Conservation (phyloP, 2,888 invertebrate species). For the Callosobruchus maculatus region DNA sequence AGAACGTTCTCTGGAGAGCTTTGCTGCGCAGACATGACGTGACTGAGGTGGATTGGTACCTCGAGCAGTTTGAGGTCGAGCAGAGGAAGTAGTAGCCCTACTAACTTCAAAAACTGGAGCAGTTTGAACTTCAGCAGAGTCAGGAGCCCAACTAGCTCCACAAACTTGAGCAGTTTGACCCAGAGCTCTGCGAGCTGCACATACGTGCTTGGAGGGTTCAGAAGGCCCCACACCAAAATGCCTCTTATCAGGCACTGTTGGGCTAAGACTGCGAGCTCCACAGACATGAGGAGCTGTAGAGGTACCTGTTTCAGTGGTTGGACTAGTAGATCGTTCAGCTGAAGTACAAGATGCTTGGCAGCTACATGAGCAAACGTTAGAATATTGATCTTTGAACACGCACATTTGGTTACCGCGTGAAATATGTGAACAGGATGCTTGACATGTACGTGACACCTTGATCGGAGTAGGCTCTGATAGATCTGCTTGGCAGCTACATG, state of each 20-base stretch:
- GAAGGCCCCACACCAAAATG: not conserved
- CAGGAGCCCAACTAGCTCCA: not conserved
- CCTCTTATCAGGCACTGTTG: not conserved
- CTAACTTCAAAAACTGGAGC: not conserved
- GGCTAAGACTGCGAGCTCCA: not conserved
- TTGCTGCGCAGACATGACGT: not conserved
- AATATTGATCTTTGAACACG: not conserved
- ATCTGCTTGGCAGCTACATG: not conserved
- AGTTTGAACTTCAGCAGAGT: not conserved
- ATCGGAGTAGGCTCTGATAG: not conserved
- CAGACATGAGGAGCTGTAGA: not conserved
- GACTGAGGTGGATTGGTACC: not conserved
- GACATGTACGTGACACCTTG: not conserved
- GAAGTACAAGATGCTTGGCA: not conserved
- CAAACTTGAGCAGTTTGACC: not conserved
- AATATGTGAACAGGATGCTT: not conserved
- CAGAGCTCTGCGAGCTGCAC: not conserved
- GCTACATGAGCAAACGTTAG: not conserved
- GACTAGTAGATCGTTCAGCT: not conserved
- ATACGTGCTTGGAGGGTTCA: not conserved
- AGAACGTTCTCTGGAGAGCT: not conserved
- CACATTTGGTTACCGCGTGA: not conserved
- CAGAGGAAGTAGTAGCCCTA: not conserved
- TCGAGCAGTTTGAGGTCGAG: not conserved
- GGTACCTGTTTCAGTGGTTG: not conserved